Evolutionary conservation across 2,888 invertebrate genomes (phyloP).

Genomic region (Coremacera marginata): DNA sequence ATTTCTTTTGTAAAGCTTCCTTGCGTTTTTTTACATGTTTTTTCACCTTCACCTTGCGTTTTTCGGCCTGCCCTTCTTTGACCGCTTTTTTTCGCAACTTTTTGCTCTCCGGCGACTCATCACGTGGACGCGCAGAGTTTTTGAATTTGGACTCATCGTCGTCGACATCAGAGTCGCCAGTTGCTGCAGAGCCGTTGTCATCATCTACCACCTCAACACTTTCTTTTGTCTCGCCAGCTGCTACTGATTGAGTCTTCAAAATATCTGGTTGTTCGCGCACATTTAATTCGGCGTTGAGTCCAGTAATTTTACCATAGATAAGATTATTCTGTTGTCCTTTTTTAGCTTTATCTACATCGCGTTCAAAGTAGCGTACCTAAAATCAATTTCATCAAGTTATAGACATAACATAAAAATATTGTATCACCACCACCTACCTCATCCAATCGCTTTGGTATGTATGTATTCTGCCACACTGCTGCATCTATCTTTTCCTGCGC

Average conservation of each 20-base stretch:
- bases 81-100: conserved; percentile 88
- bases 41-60: conserved; percentile 88
- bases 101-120: conserved; percentile 85
- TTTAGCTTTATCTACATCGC: conserved; percentile 86
- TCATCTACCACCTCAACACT: conserved; percentile 51
- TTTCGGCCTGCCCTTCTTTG: conserved; percentile 90
- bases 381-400: neutral
- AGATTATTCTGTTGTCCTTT: conserved; percentile 79
- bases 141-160: conserved; percentile 73
- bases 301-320: conserved; percentile 88
- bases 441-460: conserved; percentile 91
- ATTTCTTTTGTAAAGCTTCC: conserved; percentile 72
- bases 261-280: conserved; percentile 80
- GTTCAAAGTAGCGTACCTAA: conserved; percentile 87
- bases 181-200: conserved; percentile 44
- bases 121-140: conserved; percentile 77
- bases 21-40: conserved; percentile 94
- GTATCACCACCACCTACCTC: conserved; percentile 74
- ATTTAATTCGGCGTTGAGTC: conserved; percentile 83
- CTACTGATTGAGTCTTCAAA: conserved; percentile 51
- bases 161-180: conserved; percentile 50
- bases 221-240: neutral
- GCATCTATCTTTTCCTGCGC: conserved; percentile 86
- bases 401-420: neutral
- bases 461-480: conserved; percentile 93